Base-by-base conservation (phyloP, 2,888 invertebrate genomes). In the Eulithis prunata region DNA sequence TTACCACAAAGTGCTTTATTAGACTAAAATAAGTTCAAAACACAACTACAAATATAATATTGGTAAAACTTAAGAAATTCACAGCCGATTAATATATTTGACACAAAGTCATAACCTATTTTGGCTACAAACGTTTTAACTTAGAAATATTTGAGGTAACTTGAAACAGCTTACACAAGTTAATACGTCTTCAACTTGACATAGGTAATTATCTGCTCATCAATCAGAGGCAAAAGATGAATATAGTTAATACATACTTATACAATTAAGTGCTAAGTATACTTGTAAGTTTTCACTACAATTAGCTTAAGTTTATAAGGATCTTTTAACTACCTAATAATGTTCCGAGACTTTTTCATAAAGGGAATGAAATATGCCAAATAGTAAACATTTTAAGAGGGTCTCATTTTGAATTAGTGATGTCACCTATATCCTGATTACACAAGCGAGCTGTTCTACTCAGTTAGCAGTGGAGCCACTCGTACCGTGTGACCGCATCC, bases 1-100 rank as follows among this genome's bases (percentile, higher is more conserved):
- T 49, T 49, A 10, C 45, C 12, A 8, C 14, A 47, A 47, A 65
- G 55, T 69, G 58, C 69, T 68, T 59, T 68, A 61, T 57, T 60
- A 64, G 12, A 62, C 11, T 41, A 21, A 49, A 54, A 4, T 3
- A 38, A 59, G n/a, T 52, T 56, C 21, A 49, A 56, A 41, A 58
- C 38, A 57, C 60, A 67, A 62, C 52, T 57, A 62, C 51, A 49
- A 65, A 64, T 65, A 68, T 65, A 71, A 69, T 68, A 69, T 71
- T 66, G 36, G 55, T 68, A 61, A 65, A 68, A 71, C 66, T 66
- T 66, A 57, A 59, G 28, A 66, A 78, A 72, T 73, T 83, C 82
- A 83, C 83, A 83, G 83, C 83, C 83, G 70, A 75, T 72, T 70
- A 72, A 70, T 68, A 55, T 63, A 68, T 72, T 74, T 74, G 72